A percentile compares a stretch with the other conserved stretches of the same genome.
phyloP scores from a whole-genome alignment of 2,888 invertebrate species.

The Hetaerina titia region DNA sequence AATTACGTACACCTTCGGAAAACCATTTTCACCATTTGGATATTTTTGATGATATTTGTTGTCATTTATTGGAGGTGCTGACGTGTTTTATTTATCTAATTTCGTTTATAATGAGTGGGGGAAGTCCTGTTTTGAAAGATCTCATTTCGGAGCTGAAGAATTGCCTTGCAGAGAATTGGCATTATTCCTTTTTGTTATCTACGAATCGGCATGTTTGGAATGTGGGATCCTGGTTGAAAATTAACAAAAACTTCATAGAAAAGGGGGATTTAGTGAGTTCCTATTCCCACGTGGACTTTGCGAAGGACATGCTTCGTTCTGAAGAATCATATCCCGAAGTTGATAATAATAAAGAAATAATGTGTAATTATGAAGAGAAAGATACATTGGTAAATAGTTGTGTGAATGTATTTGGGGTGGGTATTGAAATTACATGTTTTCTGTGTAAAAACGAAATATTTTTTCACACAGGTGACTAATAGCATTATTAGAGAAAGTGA shows the following conservation, averaged over 20 bases:
- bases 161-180: background rate
- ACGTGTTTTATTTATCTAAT: background rate
- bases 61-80: background rate
- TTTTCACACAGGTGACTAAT: background rate
- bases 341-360: background rate
- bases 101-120: background rate
- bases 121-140: background rate
- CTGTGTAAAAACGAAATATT: background rate
- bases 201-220: constrained; percentile 26
- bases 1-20: too few species aligned
- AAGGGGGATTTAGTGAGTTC: constrained; percentile 21
- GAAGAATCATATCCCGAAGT: background rate
- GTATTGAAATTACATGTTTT: background rate
- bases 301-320: background rate
- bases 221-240: constrained; percentile 17
- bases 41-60: too few species aligned
- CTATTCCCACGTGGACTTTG: background rate
- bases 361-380: background rate
- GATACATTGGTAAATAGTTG: background rate
- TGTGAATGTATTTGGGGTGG: background rate
- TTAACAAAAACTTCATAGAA: background rate
- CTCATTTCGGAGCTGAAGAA: constrained; percentile 12
- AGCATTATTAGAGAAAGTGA: constrained; percentile 41
- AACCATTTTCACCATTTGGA: too few species aligned
- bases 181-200: background rate